These are phyloP conservation scores for Melieria picta DNA, from an alignment of 2,888 invertebrate genomes.

Conservation along the genomic window DNA sequence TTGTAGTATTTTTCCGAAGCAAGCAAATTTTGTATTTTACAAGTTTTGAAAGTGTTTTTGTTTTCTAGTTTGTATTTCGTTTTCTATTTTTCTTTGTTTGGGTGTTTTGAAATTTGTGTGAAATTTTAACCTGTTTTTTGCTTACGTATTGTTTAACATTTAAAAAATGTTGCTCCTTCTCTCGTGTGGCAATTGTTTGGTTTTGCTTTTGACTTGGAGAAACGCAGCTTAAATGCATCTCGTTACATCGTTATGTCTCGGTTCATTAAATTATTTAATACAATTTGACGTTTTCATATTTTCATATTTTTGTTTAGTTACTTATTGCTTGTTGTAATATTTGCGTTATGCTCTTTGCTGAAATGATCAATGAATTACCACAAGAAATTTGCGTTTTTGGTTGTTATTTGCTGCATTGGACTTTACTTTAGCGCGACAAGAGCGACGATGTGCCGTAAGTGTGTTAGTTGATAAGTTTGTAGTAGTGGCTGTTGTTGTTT, in stretches of 20 bases:
- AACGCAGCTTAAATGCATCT: constrained; percentile 21
- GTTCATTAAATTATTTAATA: neutral
- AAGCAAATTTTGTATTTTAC: too few species aligned
- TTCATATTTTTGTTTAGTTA: constrained; percentile 3
- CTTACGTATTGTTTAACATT: neutral
- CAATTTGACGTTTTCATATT: constrained; percentile 11
- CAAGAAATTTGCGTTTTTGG: too few species aligned
- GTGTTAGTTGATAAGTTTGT: neutral
- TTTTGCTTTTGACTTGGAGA: neutral
- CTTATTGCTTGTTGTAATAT: constrained; percentile 5
- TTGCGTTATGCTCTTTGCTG: too few species aligned
- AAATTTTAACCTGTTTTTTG: neutral
- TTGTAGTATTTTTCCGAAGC: constrained; percentile 11
- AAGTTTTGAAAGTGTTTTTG: too few species aligned
- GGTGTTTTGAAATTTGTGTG: constrained; percentile 13
- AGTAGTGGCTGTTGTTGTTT: constrained; percentile 35
- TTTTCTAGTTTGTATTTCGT: too few species aligned
- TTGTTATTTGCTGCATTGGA: too few species aligned
- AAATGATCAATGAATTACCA: neutral
- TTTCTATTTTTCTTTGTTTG: too few species aligned
- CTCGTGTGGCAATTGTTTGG: neutral
- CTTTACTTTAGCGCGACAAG: too few species aligned
- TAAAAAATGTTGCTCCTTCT: neutral
- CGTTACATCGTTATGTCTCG: constrained; percentile 8
- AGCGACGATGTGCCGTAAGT: neutral